These are phyloP conservation scores for Lasiurus borealis DNA, from an alignment of 2,113 vertebrate genomes.

Conservation along the genomic window DNA sequence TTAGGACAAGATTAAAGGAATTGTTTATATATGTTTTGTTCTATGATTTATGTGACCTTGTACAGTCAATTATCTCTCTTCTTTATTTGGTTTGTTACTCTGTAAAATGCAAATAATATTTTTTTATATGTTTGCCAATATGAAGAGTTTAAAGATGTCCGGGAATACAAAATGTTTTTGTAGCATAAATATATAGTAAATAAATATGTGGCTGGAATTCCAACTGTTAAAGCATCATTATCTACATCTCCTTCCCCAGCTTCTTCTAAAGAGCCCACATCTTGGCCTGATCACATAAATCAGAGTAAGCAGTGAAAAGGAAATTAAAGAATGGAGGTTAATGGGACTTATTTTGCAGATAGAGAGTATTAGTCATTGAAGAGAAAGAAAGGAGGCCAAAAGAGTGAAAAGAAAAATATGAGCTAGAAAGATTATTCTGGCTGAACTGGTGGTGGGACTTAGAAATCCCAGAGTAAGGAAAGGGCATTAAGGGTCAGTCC, in stretches of 20 bases:
- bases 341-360: slow-evolving; percentile 21
- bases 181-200: neutral
- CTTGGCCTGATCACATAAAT: slow-evolving; percentile 15
- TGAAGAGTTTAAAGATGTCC: slow-evolving; percentile 28
- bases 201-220: neutral
- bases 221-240: neutral
- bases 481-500: neutral
- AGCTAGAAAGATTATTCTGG: neutral
- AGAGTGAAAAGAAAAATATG: neutral
- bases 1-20: neutral
- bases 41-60: slow-evolving; percentile 17
- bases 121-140: neutral
- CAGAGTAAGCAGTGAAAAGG: neutral
- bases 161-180: neutral
- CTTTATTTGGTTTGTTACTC: slow-evolving; percentile 21
- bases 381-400: neutral
- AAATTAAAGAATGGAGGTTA: slow-evolving; percentile 38
- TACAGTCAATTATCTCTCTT: neutral
- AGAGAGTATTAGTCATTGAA: slow-evolving; percentile 21
- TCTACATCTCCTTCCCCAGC: neutral
- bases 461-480: neutral
- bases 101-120: slow-evolving; percentile 50
- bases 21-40: neutral
- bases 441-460: neutral
- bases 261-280: slow-evolving; percentile 9